A percentile compares a stretch with the other conserved stretches of the same genome.
Evolutionary conservation across 2,888 invertebrate species (phyloP).

Genomic region (Cantharis rufa): DNA sequence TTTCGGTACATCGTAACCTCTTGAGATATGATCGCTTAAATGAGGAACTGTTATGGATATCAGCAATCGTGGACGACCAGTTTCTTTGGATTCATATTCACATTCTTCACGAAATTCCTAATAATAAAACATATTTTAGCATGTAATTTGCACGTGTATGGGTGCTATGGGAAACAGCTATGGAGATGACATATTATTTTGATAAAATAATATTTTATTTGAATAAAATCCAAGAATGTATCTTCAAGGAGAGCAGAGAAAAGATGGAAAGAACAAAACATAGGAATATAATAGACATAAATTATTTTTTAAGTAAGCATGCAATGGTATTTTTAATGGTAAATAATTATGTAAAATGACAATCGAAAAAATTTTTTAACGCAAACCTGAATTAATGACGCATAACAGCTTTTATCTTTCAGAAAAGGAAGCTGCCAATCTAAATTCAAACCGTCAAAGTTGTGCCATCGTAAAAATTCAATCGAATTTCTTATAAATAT

Average conservation of each 20-base stretch:
- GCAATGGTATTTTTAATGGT: too few species aligned
- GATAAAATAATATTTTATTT: too few species aligned
- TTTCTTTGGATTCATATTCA: conserved; percentile 81
- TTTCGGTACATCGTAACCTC: conserved; percentile 85
- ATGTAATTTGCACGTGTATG: too few species aligned
- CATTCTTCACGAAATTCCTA: conserved; percentile 87
- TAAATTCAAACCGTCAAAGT: conserved; percentile 89
- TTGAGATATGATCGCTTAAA: conserved; percentile 88
- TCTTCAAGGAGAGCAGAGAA: too few species aligned
- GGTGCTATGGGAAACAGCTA: too few species aligned
- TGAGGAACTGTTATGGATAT: conserved; percentile 94
- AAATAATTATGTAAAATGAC: too few species aligned
- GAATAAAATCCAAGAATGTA: too few species aligned
- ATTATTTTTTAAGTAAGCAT: too few species aligned
- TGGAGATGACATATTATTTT: too few species aligned
- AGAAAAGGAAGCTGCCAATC: conserved; percentile 91
- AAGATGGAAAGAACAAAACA: too few species aligned
- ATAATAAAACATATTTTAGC: background rate
- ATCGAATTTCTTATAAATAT: conserved; percentile 82
- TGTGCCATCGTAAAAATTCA: conserved; percentile 87
- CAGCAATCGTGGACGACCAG: conserved; percentile 76
- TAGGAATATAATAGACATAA: too few species aligned
- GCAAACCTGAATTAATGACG: conserved; percentile 76
- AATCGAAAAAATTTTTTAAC: too few species aligned
- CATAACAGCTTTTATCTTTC: conserved; percentile 85